Evolutionary conservation across 2,797 vertebrate species (phyloP).

Genomic region (Avahi laniger): DNA sequence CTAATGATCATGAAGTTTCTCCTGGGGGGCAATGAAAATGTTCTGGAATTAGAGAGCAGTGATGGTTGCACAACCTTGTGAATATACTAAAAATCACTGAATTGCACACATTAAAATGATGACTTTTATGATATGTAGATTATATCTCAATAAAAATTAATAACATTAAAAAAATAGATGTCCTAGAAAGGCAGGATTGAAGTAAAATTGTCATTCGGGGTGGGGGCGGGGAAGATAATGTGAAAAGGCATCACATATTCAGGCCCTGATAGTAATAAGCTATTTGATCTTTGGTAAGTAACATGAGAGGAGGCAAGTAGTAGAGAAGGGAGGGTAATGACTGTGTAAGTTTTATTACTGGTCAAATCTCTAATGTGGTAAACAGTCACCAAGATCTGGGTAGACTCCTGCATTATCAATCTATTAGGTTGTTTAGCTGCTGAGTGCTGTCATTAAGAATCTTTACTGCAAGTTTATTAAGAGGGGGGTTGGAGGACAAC

Average conservation of each 20-base stretch:
- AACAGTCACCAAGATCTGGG: background rate
- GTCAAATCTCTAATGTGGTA: background rate
- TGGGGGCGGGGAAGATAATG: background rate
- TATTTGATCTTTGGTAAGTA: background rate
- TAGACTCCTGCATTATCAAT: background rate
- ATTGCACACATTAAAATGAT: background rate
- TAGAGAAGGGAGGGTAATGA: background rate
- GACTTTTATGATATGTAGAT: background rate
- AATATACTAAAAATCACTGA: background rate
- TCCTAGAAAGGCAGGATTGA: background rate
- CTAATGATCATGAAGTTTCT: background rate
- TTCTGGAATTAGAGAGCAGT: background rate
- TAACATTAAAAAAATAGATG: background rate
- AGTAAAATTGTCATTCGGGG: background rate
- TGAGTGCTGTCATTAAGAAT: background rate
- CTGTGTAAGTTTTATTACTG: background rate
- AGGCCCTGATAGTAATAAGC: background rate
- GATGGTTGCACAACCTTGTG: background rate
- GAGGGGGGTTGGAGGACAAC: background rate
- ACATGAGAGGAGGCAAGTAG: background rate
- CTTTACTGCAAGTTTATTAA: background rate
- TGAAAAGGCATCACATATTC: background rate
- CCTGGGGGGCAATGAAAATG: background rate
- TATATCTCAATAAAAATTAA: conserved; percentile 23
- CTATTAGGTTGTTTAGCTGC: background rate